These are phyloP conservation scores for Triops longicaudatus DNA, from an alignment of 1,140 invertebrate species.

Conservation along the genomic window DNA sequence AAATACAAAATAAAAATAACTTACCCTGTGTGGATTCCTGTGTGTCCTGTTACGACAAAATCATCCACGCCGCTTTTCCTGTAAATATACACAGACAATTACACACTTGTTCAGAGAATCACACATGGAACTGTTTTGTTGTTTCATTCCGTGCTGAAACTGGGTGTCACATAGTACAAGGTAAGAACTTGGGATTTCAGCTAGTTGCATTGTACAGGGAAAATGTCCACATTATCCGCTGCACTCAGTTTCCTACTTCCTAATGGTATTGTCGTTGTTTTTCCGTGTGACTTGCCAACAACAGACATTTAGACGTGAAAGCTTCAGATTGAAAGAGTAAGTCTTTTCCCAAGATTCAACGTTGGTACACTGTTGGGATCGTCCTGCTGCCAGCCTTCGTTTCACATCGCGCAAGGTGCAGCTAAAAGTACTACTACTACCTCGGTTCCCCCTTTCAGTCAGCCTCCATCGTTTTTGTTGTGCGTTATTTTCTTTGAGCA, in stretches of 20 bases:
- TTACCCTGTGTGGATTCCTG: conserved; percentile 28
- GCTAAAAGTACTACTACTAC: background rate
- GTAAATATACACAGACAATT: background rate
- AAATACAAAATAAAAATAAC: background rate
- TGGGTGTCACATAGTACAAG: too few species aligned
- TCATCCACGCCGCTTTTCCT: conserved; percentile 27
- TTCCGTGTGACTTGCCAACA: background rate
- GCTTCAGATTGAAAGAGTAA: background rate
- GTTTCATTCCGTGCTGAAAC: too few species aligned
- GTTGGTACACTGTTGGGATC: conserved; percentile 3
- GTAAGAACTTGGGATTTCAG: too few species aligned
- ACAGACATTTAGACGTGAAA: background rate
- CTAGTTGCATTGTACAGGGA: background rate
- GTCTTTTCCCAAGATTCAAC: background rate
- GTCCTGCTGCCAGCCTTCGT: background rate
- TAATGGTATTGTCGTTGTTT: background rate
- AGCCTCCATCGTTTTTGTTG: background rate
- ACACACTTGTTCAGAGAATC: background rate
- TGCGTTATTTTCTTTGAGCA: background rate
- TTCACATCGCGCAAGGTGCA: conserved; percentile 9
- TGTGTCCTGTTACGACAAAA: conserved; percentile 22
- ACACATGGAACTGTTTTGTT: background rate
- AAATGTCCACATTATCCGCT: background rate
- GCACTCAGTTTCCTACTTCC: background rate
- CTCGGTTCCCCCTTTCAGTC: background rate